Evolutionary conservation across 2,797 vertebrate genomes (phyloP).

Genomic region (Ispidina picta): DNA sequence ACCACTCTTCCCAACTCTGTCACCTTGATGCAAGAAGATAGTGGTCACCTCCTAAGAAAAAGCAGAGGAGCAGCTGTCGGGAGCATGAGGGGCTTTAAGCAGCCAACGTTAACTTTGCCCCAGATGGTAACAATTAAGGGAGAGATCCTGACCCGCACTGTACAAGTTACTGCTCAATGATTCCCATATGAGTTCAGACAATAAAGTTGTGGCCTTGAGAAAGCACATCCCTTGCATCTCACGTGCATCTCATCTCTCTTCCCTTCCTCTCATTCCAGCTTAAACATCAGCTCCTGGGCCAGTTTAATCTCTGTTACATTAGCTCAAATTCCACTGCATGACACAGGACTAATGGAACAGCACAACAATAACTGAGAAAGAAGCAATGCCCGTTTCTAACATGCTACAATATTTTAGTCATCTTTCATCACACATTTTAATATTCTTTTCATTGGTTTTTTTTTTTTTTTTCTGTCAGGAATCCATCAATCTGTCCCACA

Average conservation of each 20-base stretch:
- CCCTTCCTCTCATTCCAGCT: not conserved
- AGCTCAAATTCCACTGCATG: not conserved
- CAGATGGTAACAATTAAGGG: conserved; percentile 49
- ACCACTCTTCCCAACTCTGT: not conserved
- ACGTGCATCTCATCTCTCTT: not conserved
- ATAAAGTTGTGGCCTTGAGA: not conserved
- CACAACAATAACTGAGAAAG: not conserved
- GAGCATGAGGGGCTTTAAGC: not conserved
- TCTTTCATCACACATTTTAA: not conserved
- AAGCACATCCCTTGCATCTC: not conserved
- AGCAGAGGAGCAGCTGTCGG: not conserved
- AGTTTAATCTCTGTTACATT: not conserved
- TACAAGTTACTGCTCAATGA: conserved; percentile 30
- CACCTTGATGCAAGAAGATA: not conserved
- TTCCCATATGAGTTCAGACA: conserved; percentile 56
- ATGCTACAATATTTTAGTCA: not conserved
- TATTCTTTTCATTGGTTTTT: not conserved
- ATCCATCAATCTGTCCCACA: not conserved
- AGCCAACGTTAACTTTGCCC: not conserved
- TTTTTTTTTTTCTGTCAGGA: not conserved
- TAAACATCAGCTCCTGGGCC: not conserved
- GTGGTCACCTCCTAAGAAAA: not conserved
- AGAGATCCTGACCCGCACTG: conserved; percentile 28
- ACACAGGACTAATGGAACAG: not conserved
- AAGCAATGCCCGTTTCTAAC: not conserved